Evolutionary conservation across 2,113 vertebrate genomes (phyloP).

Genomic region (Carassius carassius): DNA sequence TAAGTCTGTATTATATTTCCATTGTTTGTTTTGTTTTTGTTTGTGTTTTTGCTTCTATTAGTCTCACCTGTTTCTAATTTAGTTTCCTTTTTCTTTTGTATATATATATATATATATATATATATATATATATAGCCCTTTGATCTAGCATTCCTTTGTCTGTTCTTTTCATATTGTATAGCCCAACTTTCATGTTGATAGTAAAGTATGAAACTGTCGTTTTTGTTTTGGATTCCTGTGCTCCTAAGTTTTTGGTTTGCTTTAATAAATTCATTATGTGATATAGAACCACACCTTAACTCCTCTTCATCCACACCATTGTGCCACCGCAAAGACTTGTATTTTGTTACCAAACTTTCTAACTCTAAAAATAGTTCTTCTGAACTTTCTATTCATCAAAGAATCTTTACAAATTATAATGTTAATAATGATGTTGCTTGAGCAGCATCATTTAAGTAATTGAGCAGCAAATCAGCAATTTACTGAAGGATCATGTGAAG

Average conservation of each 20-base stretch:
- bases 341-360: background rate
- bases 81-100: background rate
- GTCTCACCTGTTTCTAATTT: slow-evolving; percentile 3
- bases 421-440: background rate
- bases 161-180: background rate
- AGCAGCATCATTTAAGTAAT: too few relatives aligned
- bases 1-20: background rate
- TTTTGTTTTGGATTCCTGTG: background rate
- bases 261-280: background rate
- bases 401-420: background rate
- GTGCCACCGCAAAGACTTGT: background rate
- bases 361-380: background rate
- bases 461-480: background rate
- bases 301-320: background rate
- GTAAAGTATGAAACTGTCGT: background rate
- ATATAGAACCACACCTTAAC: background rate
- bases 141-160: background rate
- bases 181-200: background rate
- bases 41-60: background rate
- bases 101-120: background rate
- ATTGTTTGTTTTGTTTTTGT: background rate
- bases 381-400: background rate
- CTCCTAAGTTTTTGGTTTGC: background rate
- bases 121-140: background rate
- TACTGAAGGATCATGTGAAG: background rate